Evolutionary conservation across 2,113 vertebrate species (phyloP).

Genomic region (Cephalophus harveyi): DNA sequence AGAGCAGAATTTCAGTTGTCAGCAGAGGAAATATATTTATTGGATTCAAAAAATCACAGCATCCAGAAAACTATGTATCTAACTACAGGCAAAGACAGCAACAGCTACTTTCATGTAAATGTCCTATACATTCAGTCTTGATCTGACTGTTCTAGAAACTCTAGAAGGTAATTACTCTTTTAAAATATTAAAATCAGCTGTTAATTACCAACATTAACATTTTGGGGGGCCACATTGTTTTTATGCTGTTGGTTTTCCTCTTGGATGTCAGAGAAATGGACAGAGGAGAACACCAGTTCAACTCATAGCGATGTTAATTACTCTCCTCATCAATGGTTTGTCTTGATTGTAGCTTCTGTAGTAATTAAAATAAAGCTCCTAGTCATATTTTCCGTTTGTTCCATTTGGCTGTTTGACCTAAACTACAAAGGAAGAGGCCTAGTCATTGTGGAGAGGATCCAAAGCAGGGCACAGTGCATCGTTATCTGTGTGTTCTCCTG

Average conservation of each 20-base stretch:
- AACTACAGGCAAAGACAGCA: not conserved
- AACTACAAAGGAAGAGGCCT: not conserved
- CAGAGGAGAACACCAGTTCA: not conserved
- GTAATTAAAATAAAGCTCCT: conserved; percentile 20
- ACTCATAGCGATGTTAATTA: not conserved
- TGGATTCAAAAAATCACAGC: not conserved
- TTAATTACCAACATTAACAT: not conserved
- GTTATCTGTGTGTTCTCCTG: not conserved
- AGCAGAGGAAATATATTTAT: conserved; percentile 9
- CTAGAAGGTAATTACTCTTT: not conserved
- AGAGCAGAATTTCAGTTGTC: not conserved
- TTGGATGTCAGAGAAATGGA: not conserved
- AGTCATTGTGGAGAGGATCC: conserved; percentile 19
- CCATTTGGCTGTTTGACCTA: conserved; percentile 2
- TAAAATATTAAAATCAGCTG: conserved; percentile 25
- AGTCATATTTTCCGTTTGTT: conserved; percentile 2
- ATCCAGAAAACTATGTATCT: not conserved
- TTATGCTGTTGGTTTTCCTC: not conserved
- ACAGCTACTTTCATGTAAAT: conserved; percentile 25
- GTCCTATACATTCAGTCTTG: not conserved
- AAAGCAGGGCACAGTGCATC: not conserved
- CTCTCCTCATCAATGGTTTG: not conserved
- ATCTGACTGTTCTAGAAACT: conserved; percentile 13
- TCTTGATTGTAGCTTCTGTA: not conserved
- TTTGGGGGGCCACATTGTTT: not conserved